These are phyloP conservation scores for Drepanosiphum platanoidis DNA, from an alignment of 2,888 invertebrate genomes.

Conservation along the genomic window DNA sequence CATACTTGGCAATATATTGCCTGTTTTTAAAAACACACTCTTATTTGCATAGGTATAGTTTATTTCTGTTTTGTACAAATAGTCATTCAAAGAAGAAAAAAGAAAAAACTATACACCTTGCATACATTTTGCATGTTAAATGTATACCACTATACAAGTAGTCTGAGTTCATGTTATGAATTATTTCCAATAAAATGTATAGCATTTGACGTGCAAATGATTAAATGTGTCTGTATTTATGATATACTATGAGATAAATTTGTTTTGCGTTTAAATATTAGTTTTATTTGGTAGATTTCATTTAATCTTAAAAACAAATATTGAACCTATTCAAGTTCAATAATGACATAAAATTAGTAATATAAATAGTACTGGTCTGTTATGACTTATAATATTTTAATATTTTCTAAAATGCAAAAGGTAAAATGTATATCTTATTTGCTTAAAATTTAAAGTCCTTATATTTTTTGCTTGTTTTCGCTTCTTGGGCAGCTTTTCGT, in stretches of 20 bases:
- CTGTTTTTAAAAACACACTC: no score
- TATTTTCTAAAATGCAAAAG: conserved; percentile 25
- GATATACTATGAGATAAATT: no score
- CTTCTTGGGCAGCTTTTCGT: conserved; percentile 85
- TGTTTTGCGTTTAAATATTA: background rate
- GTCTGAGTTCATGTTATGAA: background rate
- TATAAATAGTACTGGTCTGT: background rate
- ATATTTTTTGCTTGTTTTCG: conserved; percentile 94
- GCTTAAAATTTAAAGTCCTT: conserved; percentile 96
- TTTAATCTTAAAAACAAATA: background rate
- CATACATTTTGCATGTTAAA: no score
- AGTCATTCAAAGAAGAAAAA: no score
- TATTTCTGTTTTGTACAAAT: no score
- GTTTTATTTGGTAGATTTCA: background rate
- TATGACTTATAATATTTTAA: background rate
- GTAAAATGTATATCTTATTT: conserved; percentile 14
- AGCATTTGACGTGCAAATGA: background rate
- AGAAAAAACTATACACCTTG: no score
- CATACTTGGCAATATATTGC: no score
- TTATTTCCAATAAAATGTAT: background rate
- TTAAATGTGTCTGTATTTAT: background rate
- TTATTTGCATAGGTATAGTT: no score
- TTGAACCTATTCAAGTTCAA: background rate
- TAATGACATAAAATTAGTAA: background rate
- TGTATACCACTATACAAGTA: no score